Evolutionary conservation across 92 coral and sea anemone species (phyloP).

Genomic region (Palythoa grandiflora): DNA sequence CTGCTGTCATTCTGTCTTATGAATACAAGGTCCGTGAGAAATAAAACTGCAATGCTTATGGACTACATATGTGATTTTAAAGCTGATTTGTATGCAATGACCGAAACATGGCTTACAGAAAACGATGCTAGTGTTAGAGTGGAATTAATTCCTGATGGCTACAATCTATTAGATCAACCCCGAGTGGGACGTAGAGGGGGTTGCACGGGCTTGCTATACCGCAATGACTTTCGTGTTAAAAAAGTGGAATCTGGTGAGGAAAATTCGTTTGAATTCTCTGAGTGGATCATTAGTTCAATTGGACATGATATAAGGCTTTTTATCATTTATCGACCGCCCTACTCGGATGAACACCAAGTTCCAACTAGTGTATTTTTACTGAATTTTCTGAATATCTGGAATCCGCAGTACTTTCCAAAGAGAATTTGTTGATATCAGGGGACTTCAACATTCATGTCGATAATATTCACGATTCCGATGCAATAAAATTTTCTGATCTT

Average conservation of each 20-base stretch:
- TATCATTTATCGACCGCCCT: slow-evolving; percentile 62
- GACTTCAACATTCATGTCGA: slow-evolving; percentile 67
- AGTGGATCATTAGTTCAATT: too few relatives aligned
- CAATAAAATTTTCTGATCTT: slow-evolving; percentile 39
- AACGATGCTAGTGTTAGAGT: not conserved
- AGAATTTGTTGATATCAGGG: slow-evolving; percentile 58
- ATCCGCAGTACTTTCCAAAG: slow-evolving; percentile 57
- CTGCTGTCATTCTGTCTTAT: too few relatives aligned
- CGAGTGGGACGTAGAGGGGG: not conserved
- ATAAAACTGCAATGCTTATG: too few relatives aligned
- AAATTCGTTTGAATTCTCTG: too few relatives aligned
- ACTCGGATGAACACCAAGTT: slow-evolving; percentile 55
- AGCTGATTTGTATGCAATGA: not conserved
- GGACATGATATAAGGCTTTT: too few relatives aligned
- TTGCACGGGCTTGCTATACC: not conserved
- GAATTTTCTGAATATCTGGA: slow-evolving; percentile 67
- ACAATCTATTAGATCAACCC: not conserved
- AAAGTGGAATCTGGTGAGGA: too few relatives aligned
- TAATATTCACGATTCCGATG: slow-evolving; percentile 51
- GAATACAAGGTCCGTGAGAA: too few relatives aligned
- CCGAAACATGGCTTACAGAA: slow-evolving; percentile 8
- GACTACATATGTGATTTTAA: slow-evolving; percentile 27
- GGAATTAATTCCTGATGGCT: not conserved
- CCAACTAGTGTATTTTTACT: slow-evolving; percentile 53
- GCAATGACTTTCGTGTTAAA: not conserved